phyloP scores from a whole-genome alignment of 2,113 vertebrate species.

The Leucoraja erinaceus region DNA sequence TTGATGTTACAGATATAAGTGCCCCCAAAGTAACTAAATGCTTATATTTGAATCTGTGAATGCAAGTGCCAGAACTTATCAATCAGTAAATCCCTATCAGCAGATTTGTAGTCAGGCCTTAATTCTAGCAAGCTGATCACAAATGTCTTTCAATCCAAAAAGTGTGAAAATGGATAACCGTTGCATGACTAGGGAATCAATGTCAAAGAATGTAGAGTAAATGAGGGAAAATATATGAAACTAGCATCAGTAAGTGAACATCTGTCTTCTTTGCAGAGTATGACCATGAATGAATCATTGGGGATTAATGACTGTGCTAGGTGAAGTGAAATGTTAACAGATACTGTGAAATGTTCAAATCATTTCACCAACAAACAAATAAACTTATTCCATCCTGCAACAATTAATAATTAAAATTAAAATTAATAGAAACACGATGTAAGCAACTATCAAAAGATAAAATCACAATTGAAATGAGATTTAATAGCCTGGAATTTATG shows the following conservation, averaged over 20 bases:
- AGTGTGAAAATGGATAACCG: neutral
- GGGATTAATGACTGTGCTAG: neutral
- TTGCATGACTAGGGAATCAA: slow-evolving; percentile 11
- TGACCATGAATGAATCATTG: neutral
- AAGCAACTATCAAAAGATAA: neutral
- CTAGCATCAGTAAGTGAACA: neutral
- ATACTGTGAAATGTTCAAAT: slow-evolving; percentile 3
- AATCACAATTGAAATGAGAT: neutral
- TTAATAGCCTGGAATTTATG: neutral
- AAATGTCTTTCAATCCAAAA: neutral
- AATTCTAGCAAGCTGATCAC: neutral
- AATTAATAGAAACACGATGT: neutral
- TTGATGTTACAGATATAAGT: neutral
- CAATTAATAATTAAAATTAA: neutral
- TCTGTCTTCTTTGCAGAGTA: neutral
- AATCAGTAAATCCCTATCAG: neutral
- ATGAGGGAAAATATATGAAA: slow-evolving; percentile 17
- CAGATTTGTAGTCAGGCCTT: neutral
- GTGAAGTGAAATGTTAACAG: slow-evolving; percentile 8
- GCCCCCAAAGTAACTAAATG: neutral
- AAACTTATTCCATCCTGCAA: neutral
- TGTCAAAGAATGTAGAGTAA: no score
- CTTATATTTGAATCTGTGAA: neutral
- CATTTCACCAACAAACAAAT: neutral
- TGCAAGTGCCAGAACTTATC: neutral